Evolutionary conservation across 2,888 invertebrate species (phyloP).

Genomic region (Acholoe squamosa): DNA sequence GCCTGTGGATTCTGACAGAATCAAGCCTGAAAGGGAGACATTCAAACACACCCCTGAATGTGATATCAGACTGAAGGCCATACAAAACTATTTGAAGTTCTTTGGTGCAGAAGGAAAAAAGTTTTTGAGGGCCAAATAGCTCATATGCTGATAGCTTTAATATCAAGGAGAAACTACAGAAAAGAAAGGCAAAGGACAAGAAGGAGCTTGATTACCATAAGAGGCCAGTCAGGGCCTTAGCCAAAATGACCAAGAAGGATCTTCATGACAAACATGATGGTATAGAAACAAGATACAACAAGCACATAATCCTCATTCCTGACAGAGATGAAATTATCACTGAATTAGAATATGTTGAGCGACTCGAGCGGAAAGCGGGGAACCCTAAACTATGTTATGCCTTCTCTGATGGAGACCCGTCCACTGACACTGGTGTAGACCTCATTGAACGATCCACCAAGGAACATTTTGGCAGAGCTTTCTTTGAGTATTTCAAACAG

Average conservation of each 20-base stretch:
- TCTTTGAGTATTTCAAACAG: not conserved
- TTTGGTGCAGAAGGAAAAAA: constrained; percentile 9
- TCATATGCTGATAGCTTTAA: not conserved
- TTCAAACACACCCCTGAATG: not conserved
- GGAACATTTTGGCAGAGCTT: constrained; percentile 16
- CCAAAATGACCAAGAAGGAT: constrained; percentile 4
- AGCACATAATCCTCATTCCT: not conserved
- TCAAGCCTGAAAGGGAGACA: not conserved
- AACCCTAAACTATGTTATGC: not conserved
- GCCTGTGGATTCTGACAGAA: not conserved
- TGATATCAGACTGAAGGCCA: not conserved
- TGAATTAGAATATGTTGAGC: constrained; percentile 27
- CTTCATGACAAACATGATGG: constrained; percentile 12
- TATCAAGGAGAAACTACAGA: not conserved
- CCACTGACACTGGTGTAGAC: not conserved
- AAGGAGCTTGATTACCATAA: not conserved
- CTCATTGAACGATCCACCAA: not conserved
- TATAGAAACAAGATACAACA: constrained; percentile 10
- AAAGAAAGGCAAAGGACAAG: constrained; percentile 4
- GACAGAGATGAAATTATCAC: not conserved
- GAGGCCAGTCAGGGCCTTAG: not conserved
- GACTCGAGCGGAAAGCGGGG: constrained; percentile 17
- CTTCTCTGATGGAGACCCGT: not conserved
- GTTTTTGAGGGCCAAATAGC: not conserved
- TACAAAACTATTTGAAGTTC: not conserved